These are phyloP conservation scores for Beris chalybata DNA, from an alignment of 2,888 invertebrate genomes.

Conservation along the genomic window DNA sequence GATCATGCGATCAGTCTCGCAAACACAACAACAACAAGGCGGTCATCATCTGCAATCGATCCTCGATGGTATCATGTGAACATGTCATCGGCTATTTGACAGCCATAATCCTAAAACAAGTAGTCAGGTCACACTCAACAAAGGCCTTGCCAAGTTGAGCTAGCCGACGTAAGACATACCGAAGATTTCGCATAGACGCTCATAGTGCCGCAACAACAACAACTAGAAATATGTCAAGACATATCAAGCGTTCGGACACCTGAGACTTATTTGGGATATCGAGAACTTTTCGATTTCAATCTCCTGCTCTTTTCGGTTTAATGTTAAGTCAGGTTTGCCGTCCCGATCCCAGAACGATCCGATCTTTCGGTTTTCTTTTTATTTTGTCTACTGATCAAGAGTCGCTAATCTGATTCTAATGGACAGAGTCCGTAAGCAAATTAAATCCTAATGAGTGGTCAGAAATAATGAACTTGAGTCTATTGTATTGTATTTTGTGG, in stretches of 20 bases:
- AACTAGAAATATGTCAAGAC: slow-evolving; percentile 1
- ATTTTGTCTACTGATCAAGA: slow-evolving; percentile 5
- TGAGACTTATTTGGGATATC: slow-evolving; percentile 8
- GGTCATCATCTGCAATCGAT: slow-evolving; percentile 10
- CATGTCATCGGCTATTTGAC: slow-evolving; percentile 27
- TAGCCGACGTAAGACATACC: too few species aligned
- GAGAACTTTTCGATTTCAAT: slow-evolving; percentile 12
- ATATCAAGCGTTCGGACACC: slow-evolving; percentile 1
- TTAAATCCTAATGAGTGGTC: slow-evolving; percentile 28
- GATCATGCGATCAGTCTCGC: not conserved
- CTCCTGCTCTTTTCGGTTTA: not conserved
- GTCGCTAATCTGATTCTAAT: slow-evolving; percentile 21
- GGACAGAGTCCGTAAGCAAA: slow-evolving; percentile 24
- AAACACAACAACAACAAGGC: not conserved
- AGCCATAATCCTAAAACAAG: slow-evolving; percentile 19
- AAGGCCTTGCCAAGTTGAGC: not conserved
- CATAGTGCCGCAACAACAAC: too few species aligned
- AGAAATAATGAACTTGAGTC: slow-evolving; percentile 21
- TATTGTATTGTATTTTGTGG: slow-evolving; percentile 24
- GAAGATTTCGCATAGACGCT: too few species aligned
- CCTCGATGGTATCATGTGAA: slow-evolving; percentile 11
- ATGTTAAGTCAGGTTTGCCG: not conserved
- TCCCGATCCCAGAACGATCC: not conserved
- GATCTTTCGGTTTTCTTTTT: not conserved
- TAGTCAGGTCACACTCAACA: slow-evolving; percentile 8